Base-by-base conservation (phyloP, 2,113 vertebrate genomes). In the Rhipidura dahli region DNA sequence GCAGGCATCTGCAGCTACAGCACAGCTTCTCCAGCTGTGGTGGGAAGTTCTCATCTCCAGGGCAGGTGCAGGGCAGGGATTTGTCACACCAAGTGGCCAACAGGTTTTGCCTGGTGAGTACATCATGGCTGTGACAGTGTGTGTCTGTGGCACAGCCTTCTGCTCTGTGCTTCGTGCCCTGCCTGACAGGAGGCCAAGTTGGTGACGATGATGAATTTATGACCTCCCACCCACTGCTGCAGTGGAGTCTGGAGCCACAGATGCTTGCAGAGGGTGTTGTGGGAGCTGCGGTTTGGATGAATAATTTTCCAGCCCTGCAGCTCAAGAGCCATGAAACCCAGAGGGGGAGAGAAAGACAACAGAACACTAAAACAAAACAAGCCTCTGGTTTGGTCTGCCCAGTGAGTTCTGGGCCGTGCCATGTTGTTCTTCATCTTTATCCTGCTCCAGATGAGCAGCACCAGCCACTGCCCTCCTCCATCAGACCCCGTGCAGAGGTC, bases 241-340 rank as follows among this genome's bases (percentile, higher is more conserved):
- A 82, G 44, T 3, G 2, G 42, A 92, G 72, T 60, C 86, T 83
- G 92, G 71, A 96, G 93, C 87, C 56, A 6, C 94, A 92, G 90
- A 45, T 96, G 92, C 88, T 83, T 60, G 6, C 83, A 94, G 75
- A 97, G 92, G 79, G 68, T 86, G 85, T 81, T 26, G 4, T 83
- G 92, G 92, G 87, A 93, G 87, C 89, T 96, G 94, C 0, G 93
- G 96, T 94, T 95, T 90, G 90, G 84, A 94, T 93, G 89, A 94
- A 93, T 86, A 92, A 90, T 90, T 96, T 96, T 95, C 93, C 95
- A 92, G 57, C 83, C 93, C 94, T 96, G 76, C 63, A 96, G 96
- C 93, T 90, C 68, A 66, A 90, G 81, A 87, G 70, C 92, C 93
- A 95, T 1, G 12, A 94, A 93, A 95, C 51, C 91, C 83, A 71